These are phyloP conservation scores for Hyposoter dolosus DNA, from an alignment of 2,888 invertebrate species.

Conservation along the genomic window DNA sequence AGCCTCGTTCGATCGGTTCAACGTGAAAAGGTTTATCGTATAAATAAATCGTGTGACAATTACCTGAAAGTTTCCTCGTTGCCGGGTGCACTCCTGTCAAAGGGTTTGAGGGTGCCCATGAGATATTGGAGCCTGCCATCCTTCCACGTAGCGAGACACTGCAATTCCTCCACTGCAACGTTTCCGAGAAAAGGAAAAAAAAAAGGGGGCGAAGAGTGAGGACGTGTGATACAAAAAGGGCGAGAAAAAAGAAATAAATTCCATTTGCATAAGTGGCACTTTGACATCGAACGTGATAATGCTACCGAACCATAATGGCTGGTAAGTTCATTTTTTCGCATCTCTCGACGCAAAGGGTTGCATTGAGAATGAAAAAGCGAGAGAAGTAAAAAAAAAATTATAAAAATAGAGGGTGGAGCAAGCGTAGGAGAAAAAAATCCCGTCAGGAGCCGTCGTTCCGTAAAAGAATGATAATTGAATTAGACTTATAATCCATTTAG, in stretches of 20 bases:
- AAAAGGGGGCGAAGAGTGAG: neutral
- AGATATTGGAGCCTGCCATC: slow-evolving; percentile 93
- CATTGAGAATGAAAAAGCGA: slow-evolving; percentile 25
- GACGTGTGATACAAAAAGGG: slow-evolving; percentile 6
- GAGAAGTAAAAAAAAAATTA: slow-evolving; percentile 23
- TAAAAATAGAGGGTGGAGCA: slow-evolving; percentile 46
- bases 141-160: slow-evolving; percentile 94
- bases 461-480: slow-evolving; percentile 80
- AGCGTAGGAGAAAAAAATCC: slow-evolving; percentile 74
- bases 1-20: neutral
- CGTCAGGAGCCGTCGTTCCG: slow-evolving; percentile 77
- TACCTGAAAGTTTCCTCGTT: slow-evolving; percentile 93
- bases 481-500: slow-evolving; percentile 81
- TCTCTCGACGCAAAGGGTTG: slow-evolving; percentile 12
- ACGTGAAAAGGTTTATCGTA: slow-evolving; percentile 4
- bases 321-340: slow-evolving; percentile 17
- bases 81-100: slow-evolving; percentile 86
- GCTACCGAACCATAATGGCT: slow-evolving; percentile 13
- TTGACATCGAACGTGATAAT: slow-evolving; percentile 39
- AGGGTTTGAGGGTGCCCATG: slow-evolving; percentile 90
- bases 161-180: slow-evolving; percentile 90
- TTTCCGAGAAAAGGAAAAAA: slow-evolving; percentile 11
- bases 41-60: slow-evolving; percentile 70
- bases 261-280: slow-evolving; percentile 38
- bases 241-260: slow-evolving; percentile 27